Base-by-base conservation (phyloP, 2,113 vertebrate species). In the Rallus limicola region DNA sequence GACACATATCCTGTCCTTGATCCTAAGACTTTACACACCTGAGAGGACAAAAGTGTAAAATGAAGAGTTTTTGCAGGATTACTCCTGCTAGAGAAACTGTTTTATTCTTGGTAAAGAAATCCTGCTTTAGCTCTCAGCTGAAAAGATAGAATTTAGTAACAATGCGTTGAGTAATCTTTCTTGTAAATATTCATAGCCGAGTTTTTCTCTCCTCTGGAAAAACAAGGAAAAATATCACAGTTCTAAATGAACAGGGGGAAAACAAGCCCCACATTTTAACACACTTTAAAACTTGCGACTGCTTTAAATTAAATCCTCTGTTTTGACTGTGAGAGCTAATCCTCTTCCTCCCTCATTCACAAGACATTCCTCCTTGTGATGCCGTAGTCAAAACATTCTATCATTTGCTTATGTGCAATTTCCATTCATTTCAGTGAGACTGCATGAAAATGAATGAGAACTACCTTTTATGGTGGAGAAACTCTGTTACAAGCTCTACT, bases 271-370 rank as follows among this genome's bases (percentile, higher is more conserved):
- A 9, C 6, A n/a, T 68, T 86, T 79, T 46, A 81, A 20, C 16
- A 26, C 16, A 48, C n/a, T 65, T 70, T 29, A 53, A 79, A 92
- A 72, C 48, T 19, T 33, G 25, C 68, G 53, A 21, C 36, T 60
- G 52, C 77, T 93, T 84, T 86, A 91, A 87, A 82, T 85, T 68
- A 86, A 89, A 82, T 60, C 34, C 13, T 71, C 13, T 86, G 33
- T 91, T 94, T 92, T 88, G 80, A 60, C 72, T 92, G 14, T 29
- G 44, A 71, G 4, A 64, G 20, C 68, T 75, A 90, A 78, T 89
- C 21, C 6, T 64, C 7, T 86, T 92, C 44, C 29, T 77, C 26
- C 78, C 34, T 74, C 60, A 75, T 52, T 92, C 68, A 58, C 6
- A 42, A 83, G 52, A 68, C n/a, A 70, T 78, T 88, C 25, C 11